Evolutionary conservation across 2,797 vertebrate genomes (phyloP).

Genomic region (Coregonus ussuriensis): DNA sequence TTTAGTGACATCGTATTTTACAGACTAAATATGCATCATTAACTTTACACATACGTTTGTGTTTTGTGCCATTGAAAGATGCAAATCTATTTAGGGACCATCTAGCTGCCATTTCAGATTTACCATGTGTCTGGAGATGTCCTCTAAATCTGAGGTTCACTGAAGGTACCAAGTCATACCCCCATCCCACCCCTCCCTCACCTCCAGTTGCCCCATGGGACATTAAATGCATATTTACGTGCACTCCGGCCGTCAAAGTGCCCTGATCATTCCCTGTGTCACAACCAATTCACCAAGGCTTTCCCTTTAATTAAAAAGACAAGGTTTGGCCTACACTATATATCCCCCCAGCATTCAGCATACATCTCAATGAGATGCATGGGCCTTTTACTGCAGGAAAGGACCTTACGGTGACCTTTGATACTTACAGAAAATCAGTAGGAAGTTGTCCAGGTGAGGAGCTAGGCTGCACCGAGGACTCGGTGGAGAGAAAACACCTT

Average conservation of each 20-base stretch:
- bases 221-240: slow-evolving; percentile 67
- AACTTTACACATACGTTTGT: not conserved
- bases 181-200: slow-evolving; percentile 6
- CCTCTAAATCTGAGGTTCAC: slow-evolving; percentile 38
- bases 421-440: slow-evolving; percentile 79
- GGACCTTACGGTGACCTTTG: slow-evolving; percentile 71
- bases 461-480: slow-evolving; percentile 39
- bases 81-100: not conserved
- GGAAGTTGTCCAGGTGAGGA: slow-evolving; percentile 66
- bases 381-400: slow-evolving; percentile 46
- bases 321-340: slow-evolving; percentile 68
- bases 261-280: slow-evolving; percentile 74
- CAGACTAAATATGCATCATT: not conserved
- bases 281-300: slow-evolving; percentile 72
- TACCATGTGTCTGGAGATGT: slow-evolving; percentile 47
- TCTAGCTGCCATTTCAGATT: slow-evolving; percentile 20
- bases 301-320: slow-evolving; percentile 78
- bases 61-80: slow-evolving; percentile 27
- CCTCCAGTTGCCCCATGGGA: slow-evolving; percentile 51
- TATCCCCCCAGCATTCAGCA: slow-evolving; percentile 61
- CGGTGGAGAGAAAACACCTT: not conserved
- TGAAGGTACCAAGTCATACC: slow-evolving; percentile 28
- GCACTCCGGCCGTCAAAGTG: slow-evolving; percentile 68
- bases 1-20: too few species aligned
- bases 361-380: slow-evolving; percentile 75